Percentiles rank a stretch among this genome's conserved stretches.
Conservation (phyloP, 2,797 vertebrate species). For the Tachyglossus aculeatus region DNA sequence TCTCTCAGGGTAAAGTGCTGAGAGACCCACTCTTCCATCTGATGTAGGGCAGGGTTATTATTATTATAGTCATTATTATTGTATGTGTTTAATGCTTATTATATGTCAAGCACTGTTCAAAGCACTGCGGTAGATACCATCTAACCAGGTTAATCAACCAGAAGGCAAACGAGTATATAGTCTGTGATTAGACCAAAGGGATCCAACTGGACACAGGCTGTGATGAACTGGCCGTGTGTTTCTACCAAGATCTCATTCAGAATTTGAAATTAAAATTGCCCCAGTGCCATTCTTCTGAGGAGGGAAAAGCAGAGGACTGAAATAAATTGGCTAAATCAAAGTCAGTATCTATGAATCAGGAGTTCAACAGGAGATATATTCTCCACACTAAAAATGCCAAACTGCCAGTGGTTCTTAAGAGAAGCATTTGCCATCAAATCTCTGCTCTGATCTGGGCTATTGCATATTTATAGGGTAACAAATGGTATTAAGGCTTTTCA, state of each 20-base stretch:
- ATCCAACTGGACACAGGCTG: constrained; percentile 6
- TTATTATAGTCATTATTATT: too few relatives aligned
- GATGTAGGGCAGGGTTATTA: not conserved
- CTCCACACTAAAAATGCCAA: not conserved
- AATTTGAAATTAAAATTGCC: constrained; percentile 23
- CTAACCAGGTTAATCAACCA: constrained; percentile 10
- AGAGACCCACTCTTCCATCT: constrained; percentile 14
- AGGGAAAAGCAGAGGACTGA: not conserved
- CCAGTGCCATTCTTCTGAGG: constrained; percentile 18
- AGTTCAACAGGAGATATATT: not conserved
- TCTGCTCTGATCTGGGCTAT: not conserved
- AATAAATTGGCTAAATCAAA: not conserved
- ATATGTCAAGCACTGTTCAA: too few relatives aligned
- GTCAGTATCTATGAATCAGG: not conserved
- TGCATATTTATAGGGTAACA: not conserved
- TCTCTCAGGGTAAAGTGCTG: constrained; percentile 19
- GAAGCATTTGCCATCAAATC: not conserved
- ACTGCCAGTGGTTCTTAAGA: not conserved
- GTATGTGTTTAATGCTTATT: too few relatives aligned
- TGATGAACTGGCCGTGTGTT: not conserved
- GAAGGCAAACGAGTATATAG: constrained; percentile 15
- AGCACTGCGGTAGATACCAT: too few relatives aligned
- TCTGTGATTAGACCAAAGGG: constrained; percentile 24
- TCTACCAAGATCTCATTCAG: constrained; percentile 13
- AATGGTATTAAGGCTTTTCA: not conserved